A percentile compares a stretch with the other conserved stretches of the same genome.
Conservation (phyloP, 2,888 invertebrate species). For the Agrotis clavis region DNA sequence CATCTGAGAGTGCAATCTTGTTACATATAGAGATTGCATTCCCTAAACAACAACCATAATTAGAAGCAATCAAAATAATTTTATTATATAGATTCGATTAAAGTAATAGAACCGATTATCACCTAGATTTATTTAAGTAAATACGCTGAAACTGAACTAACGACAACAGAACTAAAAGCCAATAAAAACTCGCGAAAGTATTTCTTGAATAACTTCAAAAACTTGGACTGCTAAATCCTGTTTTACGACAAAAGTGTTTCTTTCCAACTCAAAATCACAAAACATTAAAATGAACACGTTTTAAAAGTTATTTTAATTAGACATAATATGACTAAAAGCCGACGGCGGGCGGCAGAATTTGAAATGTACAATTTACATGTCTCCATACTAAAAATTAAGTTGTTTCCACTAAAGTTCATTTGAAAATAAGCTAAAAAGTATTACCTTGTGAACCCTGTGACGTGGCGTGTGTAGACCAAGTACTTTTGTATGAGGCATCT, state of each 20-base stretch:
- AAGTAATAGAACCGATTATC: not conserved
- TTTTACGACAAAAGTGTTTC: not conserved
- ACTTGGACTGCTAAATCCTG: not conserved
- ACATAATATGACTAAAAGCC: not conserved
- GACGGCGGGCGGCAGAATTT: not conserved
- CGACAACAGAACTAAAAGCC: not conserved
- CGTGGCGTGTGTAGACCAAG: conserved; percentile 95
- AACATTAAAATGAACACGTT: conserved; percentile 8
- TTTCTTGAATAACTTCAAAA: not conserved
- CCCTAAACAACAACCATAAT: too few species aligned
- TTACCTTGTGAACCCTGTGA: conserved; percentile 95
- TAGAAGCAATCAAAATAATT: not conserved
- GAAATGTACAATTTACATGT: too few species aligned
- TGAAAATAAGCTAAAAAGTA: conserved; percentile 58
- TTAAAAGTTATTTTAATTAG: conserved; percentile 13
- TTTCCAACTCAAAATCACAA: conserved; percentile 1
- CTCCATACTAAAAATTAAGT: conserved; percentile 17
- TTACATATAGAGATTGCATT: too few species aligned
- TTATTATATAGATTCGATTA: too few species aligned
- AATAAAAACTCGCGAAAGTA: not conserved
- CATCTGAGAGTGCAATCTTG: too few species aligned
- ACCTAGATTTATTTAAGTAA: not conserved
- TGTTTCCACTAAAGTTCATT: not conserved
- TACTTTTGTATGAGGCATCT: conserved; percentile 97
- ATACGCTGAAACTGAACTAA: not conserved